Base-by-base conservation (phyloP, 2,888 invertebrate genomes). In the Trichopoda pennipes region DNA sequence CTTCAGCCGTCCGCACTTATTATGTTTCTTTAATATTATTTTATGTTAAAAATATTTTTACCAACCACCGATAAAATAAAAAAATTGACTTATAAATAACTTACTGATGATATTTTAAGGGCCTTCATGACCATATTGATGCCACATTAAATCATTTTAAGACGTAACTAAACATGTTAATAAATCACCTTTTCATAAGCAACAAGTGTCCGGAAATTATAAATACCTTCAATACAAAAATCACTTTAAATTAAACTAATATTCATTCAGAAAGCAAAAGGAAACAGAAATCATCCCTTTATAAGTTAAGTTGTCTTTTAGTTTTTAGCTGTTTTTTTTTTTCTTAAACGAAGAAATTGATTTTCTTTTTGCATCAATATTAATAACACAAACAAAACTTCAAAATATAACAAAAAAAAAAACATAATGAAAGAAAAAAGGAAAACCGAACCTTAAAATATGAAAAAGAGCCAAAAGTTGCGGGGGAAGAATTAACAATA, bases 201-300 rank as follows among this genome's bases (percentile, higher is more conserved):
- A 78, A 78, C 77, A 74, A 80, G 69, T 83, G 80, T 44, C 73
- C 80, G 76, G 83, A 80, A 73, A 76, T 77, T 70, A 51, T 53
- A 73, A 68, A 74, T 77, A 73, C 42, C 60, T 77, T 63, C 47
- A 56, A 49, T 21, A 35, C 21, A 58, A 64, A 60, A 47, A 47
- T 32, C 44, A 61, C 53, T 79, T 35, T 35, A 60, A 58, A 61
- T 51, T 58, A 35, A 28, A 55, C 19, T 17, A n/a, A 58, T 19
- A 12, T 28, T 28, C 42, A 60, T n/a, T n/a, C n/a, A n/a, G n/a
- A n/a, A n/a, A n/a, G n/a, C 4, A n/a, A 53, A 47, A 53, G 9
- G 23, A 47, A 21, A 38, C 17, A 56, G 4, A 38, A 55, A 23
- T 66, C 21, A 72, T n/a, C 3, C 23, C 21, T 23, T 66, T 28